Evolutionary conservation across 2,113 vertebrate species (phyloP), one percentile per base, ranked within the genome.

Genomic region (Zingel zingel): DNA sequence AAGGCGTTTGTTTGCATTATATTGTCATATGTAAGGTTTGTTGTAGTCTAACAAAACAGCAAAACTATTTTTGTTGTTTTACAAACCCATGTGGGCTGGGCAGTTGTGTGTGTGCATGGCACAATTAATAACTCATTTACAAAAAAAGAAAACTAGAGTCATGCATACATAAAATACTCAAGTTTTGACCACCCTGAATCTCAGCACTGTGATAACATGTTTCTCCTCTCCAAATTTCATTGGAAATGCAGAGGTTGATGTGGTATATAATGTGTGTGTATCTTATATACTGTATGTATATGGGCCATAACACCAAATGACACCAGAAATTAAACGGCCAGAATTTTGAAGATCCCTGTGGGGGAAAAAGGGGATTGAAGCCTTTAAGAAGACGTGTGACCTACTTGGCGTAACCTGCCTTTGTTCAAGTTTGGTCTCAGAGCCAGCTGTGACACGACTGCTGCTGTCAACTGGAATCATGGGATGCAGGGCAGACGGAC

Each of bases 381-480:
- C 74, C 85, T 86, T 78, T 72, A 80, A 91, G 77, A 75, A 84
- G 67, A 85, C 76, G 72, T 82, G 78, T 84, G 78, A 92, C 87
- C 85, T 63, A 90, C 85, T 94, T 94, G 92, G 91, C 90, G 84
- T 88, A 91, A 84, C 85, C 76, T 88, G 91, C 89, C 82, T 93
- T 93, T 93, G 88, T 92, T 93, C 83, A 70, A 89, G 86, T 86
- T 81, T 74, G 79, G 86, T 93, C 89, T 88, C 66, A n/a, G 77
- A 80, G 86, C 91, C 90, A 93, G 92, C 91, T 93, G 91, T 89
- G 91, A 92, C 82, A 83, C 59, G 78, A 93, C 88, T 92, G 88
- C 88, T 59, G 78, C 92, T 94, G 94, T 95, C 94, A 93, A 51
- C 88, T 72, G 85, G 67, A 91, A 94, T 95, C 88, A 92, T 81